Conservation (phyloP, 2,888 invertebrate species). For the Drosophila mimetica region DNA sequence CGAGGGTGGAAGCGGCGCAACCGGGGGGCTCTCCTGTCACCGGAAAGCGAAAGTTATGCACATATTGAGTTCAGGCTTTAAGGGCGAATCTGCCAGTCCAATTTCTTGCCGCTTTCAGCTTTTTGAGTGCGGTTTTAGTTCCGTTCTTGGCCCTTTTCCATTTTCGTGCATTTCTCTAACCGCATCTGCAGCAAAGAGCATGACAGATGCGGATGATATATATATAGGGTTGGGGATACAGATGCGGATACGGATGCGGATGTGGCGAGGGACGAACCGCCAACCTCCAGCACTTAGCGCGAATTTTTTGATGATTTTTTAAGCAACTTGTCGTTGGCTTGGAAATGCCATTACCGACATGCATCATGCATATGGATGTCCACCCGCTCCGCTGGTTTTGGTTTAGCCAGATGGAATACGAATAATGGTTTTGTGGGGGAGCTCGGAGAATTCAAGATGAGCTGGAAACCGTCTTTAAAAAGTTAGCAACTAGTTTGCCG, state of each 20-base stretch:
- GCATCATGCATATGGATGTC: slow-evolving; percentile 69
- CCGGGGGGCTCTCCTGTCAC: slow-evolving; percentile 21
- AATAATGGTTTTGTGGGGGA: background rate
- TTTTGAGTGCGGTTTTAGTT: slow-evolving; percentile 49
- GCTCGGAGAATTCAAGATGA: slow-evolving; percentile 26
- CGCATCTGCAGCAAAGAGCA: slow-evolving; percentile 67
- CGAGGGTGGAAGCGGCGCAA: no score
- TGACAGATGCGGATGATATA: slow-evolving; percentile 55
- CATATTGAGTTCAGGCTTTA: slow-evolving; percentile 69
- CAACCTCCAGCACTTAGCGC: slow-evolving; percentile 46
- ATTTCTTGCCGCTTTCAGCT: slow-evolving; percentile 20
- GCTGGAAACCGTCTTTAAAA: slow-evolving; percentile 21
- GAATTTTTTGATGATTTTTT: slow-evolving; percentile 57
- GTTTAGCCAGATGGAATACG: slow-evolving; percentile 16
- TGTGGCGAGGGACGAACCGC: background rate
- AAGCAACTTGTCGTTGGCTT: slow-evolving; percentile 56
- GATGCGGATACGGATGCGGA: slow-evolving; percentile 8
- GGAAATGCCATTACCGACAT: slow-evolving; percentile 67
- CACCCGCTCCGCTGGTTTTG: slow-evolving; percentile 5
- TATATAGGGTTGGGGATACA: background rate
- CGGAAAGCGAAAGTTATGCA: slow-evolving; percentile 72
- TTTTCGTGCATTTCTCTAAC: slow-evolving; percentile 25
- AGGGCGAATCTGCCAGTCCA: slow-evolving; percentile 41
- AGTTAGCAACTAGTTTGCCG: slow-evolving; percentile 4
- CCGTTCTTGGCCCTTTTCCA: slow-evolving; percentile 19